phyloP scores from a whole-genome alignment of 2,797 vertebrate genomes.

The Dromococcyx pavoninus region DNA sequence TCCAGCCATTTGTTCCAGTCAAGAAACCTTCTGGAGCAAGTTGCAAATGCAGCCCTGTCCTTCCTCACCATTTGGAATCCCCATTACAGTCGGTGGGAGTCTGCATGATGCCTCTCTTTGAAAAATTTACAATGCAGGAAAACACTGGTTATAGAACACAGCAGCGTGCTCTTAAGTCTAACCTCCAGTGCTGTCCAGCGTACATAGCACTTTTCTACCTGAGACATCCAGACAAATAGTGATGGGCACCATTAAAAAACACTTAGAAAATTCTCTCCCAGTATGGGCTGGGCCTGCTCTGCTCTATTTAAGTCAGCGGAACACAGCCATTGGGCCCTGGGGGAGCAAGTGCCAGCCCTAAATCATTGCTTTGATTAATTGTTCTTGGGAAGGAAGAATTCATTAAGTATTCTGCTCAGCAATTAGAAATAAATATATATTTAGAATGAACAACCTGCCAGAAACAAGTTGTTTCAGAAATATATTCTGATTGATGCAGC shows the following conservation, averaged over 20 bases:
- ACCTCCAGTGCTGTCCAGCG: not conserved
- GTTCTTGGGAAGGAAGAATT: constrained; percentile 62
- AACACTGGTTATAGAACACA: not conserved
- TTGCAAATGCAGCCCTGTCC: not conserved
- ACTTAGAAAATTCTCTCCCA: constrained; percentile 1
- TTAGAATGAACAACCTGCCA: constrained; percentile 62
- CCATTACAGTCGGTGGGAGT: not conserved
- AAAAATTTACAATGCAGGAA: not conserved
- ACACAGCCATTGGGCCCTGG: constrained; percentile 34
- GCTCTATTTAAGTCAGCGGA: constrained; percentile 54
- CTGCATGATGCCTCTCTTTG: not conserved
- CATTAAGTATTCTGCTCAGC: constrained; percentile 60
- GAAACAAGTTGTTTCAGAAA: constrained; percentile 66
- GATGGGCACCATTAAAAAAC: constrained; percentile 25
- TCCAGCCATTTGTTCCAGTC: not conserved
- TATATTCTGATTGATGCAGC: constrained; percentile 35
- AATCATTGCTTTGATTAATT: constrained; percentile 66
- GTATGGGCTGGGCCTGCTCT: not conserved
- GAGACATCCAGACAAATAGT: not conserved
- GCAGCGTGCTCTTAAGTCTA: not conserved
- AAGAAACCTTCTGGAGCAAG: not conserved
- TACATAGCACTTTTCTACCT: not conserved
- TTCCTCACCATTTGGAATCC: not conserved
- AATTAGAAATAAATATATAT: constrained; percentile 70
- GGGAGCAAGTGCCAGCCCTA: constrained; percentile 42